Evolutionary conservation across 2,888 invertebrate species (phyloP), one percentile per base, ranked within the genome.

Genomic region (Smittia sp.): DNA sequence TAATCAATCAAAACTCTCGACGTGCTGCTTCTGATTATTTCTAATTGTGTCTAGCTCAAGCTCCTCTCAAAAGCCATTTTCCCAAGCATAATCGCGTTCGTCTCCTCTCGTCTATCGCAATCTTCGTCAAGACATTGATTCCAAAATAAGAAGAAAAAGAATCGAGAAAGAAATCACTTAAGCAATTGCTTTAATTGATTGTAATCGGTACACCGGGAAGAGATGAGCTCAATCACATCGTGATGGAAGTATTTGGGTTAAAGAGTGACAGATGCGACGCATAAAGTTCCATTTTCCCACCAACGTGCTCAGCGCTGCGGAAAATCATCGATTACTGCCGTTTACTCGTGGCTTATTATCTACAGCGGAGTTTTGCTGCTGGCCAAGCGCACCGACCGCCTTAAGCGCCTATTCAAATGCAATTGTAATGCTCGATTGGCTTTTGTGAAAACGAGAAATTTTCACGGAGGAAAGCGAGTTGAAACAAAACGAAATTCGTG

Each of bases 1-100:
- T 63, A 63, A 63, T 63, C 63, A 63, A 63, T 63, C 63, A 63
- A 22, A 63, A 11, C 22, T n/a, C n/a, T 27, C 58, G 58, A 58
- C 58, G 58, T 58, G 13, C 9, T 46, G 58, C 22, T 58, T 58
- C 58, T 22, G 58, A 58, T 63, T 63, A 27, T 63, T 25, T 27
- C 15, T 63, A 63, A 63, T 63, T 27, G 63, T 63, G 63, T 27
- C 27, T 13, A 1, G n/a, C n/a, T 25, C 15, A 58, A 20, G 27
- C 27, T 27, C 27, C 27, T 63, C 63, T 58, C 3, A 18, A 22
- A 9, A 58, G 20, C 3, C 3, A 7, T 58, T 22, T 58, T 58
- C 22, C 20, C 58, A 22, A 9, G 58, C 58, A 18, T 18, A 18
- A 18, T 58, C 52, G 11, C 15, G 4, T 52, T 52, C 52, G 9